A percentile compares a stretch with the other conserved stretches of the same genome.
These are phyloP conservation scores for Cataglyphis livida DNA, from an alignment of 2,888 invertebrate species.

Conservation along the genomic window DNA sequence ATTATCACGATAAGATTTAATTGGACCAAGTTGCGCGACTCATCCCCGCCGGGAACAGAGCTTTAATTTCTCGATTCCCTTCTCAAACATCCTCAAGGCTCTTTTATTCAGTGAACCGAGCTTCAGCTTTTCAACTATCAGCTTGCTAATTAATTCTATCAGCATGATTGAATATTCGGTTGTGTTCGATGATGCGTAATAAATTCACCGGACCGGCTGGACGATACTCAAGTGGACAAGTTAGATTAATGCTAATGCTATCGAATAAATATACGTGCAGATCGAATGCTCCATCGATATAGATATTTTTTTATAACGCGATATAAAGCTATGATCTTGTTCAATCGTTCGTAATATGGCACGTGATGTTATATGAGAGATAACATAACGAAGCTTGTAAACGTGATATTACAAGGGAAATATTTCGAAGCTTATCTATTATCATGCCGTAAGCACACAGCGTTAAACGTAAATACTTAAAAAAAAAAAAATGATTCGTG, in stretches of 20 bases:
- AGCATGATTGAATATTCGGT: constrained; percentile 30
- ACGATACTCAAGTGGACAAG: neutral
- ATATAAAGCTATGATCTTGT: constrained; percentile 14
- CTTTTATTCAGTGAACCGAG: constrained; percentile 21
- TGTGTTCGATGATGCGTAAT: constrained; percentile 25
- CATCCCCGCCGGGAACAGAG: neutral
- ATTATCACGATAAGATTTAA: neutral
- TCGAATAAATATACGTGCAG: neutral
- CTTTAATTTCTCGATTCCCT: constrained; percentile 19
- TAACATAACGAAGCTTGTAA: constrained; percentile 28
- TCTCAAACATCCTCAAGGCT: constrained; percentile 14
- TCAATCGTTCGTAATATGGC: constrained; percentile 16
- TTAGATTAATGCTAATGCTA: constrained; percentile 38
- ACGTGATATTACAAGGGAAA: constrained; percentile 42
- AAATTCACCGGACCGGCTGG: constrained; percentile 16
- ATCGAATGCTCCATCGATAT: neutral
- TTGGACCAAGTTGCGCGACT: neutral
- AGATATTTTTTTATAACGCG: neutral
- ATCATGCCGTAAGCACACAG: neutral
- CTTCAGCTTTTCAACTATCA: constrained; percentile 38
- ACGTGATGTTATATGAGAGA: neutral
- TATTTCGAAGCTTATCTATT: constrained; percentile 6
- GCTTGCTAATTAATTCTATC: constrained; percentile 43
- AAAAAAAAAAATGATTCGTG: constrained; percentile 23
- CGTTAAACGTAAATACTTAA: neutral